phyloP scores from a whole-genome alignment of 2,888 invertebrate genomes.

The Lithophane leautieri region DNA sequence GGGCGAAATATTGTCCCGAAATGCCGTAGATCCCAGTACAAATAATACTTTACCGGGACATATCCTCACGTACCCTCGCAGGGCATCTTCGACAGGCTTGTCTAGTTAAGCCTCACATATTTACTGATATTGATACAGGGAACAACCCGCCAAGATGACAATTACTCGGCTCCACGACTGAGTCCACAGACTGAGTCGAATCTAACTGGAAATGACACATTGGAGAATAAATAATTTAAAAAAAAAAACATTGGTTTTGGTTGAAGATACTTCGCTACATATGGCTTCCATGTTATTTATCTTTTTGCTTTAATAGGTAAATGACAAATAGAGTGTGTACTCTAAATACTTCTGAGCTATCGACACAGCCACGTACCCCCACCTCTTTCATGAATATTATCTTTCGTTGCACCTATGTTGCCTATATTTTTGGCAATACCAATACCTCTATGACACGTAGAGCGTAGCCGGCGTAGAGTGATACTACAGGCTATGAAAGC shows the following conservation, averaged over 20 bases:
- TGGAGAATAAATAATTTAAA: too few species aligned
- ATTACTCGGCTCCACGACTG: slow-evolving; percentile 72
- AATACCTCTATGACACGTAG: too few species aligned
- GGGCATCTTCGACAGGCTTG: slow-evolving; percentile 70
- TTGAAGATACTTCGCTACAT: too few species aligned
- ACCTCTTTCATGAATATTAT: too few species aligned
- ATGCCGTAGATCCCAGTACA: slow-evolving; percentile 64
- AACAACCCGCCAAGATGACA: slow-evolving; percentile 76
- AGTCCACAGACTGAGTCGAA: slow-evolving; percentile 35
- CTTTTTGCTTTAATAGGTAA: neutral
- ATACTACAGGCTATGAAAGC: too few species aligned
- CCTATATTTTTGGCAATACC: too few species aligned
- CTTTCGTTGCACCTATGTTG: too few species aligned
- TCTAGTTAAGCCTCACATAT: slow-evolving; percentile 76
- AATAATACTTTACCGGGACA: slow-evolving; percentile 64
- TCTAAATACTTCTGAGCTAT: too few species aligned
- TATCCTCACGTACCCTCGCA: slow-evolving; percentile 63
- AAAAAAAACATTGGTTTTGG: too few species aligned
- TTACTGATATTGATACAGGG: slow-evolving; percentile 83
- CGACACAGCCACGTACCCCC: too few species aligned
- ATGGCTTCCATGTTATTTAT: too few species aligned
- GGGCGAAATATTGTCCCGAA: slow-evolving; percentile 56
- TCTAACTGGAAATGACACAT: slow-evolving; percentile 40
- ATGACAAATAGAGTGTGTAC: neutral
- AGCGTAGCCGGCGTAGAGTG: too few species aligned